Percentiles rank a stretch among this genome's conserved stretches.
Conservation (phyloP, 37 sponge, comb jelly and placozoan species). For the Petrosia ficiformis region DNA sequence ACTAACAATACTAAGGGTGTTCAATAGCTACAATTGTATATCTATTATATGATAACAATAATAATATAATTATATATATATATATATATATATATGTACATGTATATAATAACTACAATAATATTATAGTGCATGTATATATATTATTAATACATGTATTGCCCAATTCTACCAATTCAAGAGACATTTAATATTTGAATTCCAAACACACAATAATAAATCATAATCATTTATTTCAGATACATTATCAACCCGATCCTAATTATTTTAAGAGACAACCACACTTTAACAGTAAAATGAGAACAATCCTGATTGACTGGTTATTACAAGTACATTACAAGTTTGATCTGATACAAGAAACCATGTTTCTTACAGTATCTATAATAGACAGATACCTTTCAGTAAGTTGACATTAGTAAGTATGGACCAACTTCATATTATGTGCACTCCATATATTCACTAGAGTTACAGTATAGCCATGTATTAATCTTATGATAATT, state of each 20-base stretch:
- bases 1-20: too few species aligned
- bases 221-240: background rate
- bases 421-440: background rate
- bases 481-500: background rate
- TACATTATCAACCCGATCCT: too few species aligned
- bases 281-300: conserved; percentile 27
- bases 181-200: background rate
- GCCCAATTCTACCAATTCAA: background rate
- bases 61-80: too few species aligned
- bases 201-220: too few species aligned
- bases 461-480: background rate
- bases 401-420: background rate
- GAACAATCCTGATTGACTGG: conserved; percentile 35
- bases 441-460: background rate
- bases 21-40: too few species aligned
- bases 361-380: conserved; percentile 30
- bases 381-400: conserved; percentile 31
- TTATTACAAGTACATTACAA: conserved; percentile 32
- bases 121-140: too few species aligned
- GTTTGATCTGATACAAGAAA: conserved; percentile 31
- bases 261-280: conserved; percentile 4
- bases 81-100: too few species aligned
- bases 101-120: too few species aligned
- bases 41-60: too few species aligned
- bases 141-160: background rate